Evolutionary conservation across 2,888 invertebrate genomes (phyloP), one percentile per base, ranked within the genome.

Genomic region (Cartodere bifasciata): DNA sequence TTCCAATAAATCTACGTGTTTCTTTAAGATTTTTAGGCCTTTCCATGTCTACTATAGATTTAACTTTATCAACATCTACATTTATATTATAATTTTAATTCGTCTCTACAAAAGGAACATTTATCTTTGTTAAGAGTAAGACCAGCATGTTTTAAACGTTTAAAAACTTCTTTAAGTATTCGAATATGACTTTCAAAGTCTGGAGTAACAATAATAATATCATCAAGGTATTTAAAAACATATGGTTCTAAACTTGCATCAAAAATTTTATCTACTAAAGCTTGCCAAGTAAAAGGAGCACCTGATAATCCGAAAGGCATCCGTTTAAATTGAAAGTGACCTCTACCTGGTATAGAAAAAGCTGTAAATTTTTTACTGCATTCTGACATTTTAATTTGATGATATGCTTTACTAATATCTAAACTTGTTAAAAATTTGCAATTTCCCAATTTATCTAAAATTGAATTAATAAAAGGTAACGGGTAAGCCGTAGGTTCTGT

Each of bases 71-170:
- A 5, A 36, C 31, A 20, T 50, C 40, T 1, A 41, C n/a, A n/a
- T n/a, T n/a, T n/a, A n/a, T n/a, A n/a, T n/a, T n/a, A n/a, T n/a
- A n/a, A n/a, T n/a, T n/a, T n/a, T n/a, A n/a, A n/a, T n/a, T n/a
- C n/a, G n/a, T n/a, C 26, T 13, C 25, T 16, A 31, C 40, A 44
- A 31, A 50, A 47, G 1, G 34, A 2, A 27, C 42, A 45, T 31
- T 56, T 53, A 0, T 42, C 39, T 9, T 28, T 10, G 7, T 47
- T 47, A 2, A 57, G 25, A 1, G 42, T 48, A 4, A 44, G 26
- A 1, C 34, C 34, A 1, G 41, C 39, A 1, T 25, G n/a, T 3
- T 5, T 12, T n/a, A 42, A 13, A 2, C 31, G 10, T 13, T 32
- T 20, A 12, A 43, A 37, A 10, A 43, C 41, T 13, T 21, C 16